Evolutionary conservation across 1,140 invertebrate species (phyloP).

Genomic region (Phenacoccus solenopsis): DNA sequence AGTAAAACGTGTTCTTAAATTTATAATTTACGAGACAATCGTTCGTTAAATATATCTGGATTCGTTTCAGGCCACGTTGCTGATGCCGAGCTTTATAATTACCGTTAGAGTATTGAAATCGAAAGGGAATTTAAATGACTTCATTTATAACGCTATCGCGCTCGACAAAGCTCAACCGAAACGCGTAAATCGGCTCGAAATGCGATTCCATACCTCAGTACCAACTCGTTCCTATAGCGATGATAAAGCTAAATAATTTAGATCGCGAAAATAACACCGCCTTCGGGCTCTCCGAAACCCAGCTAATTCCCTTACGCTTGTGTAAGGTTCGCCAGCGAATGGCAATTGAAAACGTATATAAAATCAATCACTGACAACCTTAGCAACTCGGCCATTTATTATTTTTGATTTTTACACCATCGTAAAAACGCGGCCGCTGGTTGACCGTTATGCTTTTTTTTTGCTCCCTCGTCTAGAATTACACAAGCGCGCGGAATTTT

Average conservation of each 20-base stretch:
- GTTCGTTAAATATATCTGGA: background rate
- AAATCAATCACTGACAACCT: background rate
- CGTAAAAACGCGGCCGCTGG: background rate
- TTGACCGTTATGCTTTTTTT: background rate
- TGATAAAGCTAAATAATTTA: conserved; percentile 3
- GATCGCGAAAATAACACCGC: background rate
- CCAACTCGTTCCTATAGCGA: background rate
- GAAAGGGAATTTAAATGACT: conserved; percentile 2
- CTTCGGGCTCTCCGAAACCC: background rate
- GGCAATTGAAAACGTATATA: background rate
- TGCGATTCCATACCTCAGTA: background rate
- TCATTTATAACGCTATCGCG: background rate
- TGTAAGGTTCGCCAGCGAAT: too few species aligned
- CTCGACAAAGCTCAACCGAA: background rate
- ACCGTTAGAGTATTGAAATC: conserved; percentile 1
- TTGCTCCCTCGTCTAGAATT: too few species aligned
- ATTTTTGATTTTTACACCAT: conserved; percentile 4
- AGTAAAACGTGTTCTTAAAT: background rate
- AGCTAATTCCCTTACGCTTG: background rate
- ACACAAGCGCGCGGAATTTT: too few species aligned
- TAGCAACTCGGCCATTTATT: background rate
- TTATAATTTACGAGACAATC: background rate
- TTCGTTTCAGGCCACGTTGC: background rate
- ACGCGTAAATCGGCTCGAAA: background rate
- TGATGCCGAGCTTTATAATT: background rate